Base-by-base conservation (phyloP, 2,797 vertebrate species). In the Micrastur ruficollis region DNA sequence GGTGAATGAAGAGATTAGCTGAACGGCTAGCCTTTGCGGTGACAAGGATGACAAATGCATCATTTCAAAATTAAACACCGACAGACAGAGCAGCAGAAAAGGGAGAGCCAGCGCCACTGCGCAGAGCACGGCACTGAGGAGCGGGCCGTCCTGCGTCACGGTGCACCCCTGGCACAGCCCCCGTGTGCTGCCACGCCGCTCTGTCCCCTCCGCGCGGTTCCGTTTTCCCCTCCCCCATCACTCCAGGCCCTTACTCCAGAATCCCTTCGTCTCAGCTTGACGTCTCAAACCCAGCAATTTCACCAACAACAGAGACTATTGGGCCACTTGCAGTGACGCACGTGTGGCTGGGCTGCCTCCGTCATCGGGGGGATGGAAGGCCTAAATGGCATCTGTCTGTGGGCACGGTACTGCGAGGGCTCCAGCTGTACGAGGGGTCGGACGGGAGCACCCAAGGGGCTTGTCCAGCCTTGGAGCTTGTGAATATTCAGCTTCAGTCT, bases 141-240 rank as follows among this genome's bases (percentile, higher is more conserved):
- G 90, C 2, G 12, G 38, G 19, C 17, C 40, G 19, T 6, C 29
- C 32, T 0, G 0, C 56, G n/a, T 12, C 49, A n/a, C 0, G 1
- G 3, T 44, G 16, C 8, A 27, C 3, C 12, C 8, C 9, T 50
- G 38, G 32, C 25, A 36, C 5, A 65, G 17, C 36, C 12, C 63
- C 47, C 2, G 1, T 11, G 40, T 59, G 44, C 16, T 21, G 19
- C 46, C 27, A 18, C 0, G 2, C 16, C 58, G 31, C 18, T 82
- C 38, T 52, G 23, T 8, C 17, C 15, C 36, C 42, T 44, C 53
- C 34, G 79, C 36, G 14, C 0, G 0, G 29, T 12, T 72, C 32
- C 40, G 25, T 58, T 83, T 81, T 65, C 8, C 1, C 16, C 4
- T 61, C 23, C 76, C 22, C 29, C 23, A 11, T 40, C 46, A 29